These are phyloP conservation scores for Adelphocoris suturalis DNA, from an alignment of 2,888 invertebrate genomes.

Conservation along the genomic window DNA sequence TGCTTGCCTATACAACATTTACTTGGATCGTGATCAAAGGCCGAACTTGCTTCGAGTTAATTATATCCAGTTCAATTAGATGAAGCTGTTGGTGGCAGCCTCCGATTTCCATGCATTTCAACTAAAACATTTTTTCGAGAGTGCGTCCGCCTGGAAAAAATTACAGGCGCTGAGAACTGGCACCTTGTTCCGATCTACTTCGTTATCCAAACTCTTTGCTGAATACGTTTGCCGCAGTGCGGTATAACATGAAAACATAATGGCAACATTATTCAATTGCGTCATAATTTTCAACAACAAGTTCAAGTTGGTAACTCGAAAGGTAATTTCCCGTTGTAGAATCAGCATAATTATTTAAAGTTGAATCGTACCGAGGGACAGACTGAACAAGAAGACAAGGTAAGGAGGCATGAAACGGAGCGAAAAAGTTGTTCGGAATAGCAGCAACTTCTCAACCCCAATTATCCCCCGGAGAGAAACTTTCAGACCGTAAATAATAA, in stretches of 20 bases:
- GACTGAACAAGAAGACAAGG: slow-evolving; percentile 31
- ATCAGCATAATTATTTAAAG: slow-evolving; percentile 37
- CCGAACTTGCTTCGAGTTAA: too few species aligned
- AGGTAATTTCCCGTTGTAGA: slow-evolving; percentile 38
- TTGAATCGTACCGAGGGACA: slow-evolving; percentile 4
- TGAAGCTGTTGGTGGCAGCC: too few species aligned
- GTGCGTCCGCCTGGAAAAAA: too few species aligned
- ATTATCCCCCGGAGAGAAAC: slow-evolving; percentile 1
- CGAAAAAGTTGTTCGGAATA: slow-evolving; percentile 25
- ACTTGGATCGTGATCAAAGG: too few species aligned
- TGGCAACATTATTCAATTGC: neutral
- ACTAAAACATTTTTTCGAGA: too few species aligned
- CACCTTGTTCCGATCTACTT: too few species aligned
- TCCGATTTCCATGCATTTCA: too few species aligned
- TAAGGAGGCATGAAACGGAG: slow-evolving; percentile 15
- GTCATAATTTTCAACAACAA: neutral
- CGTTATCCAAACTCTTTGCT: too few species aligned
- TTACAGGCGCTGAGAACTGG: too few species aligned
- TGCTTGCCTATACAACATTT: too few species aligned
- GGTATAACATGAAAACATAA: neutral
- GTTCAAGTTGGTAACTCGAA: neutral
- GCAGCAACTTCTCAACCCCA: slow-evolving; percentile 45
- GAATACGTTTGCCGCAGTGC: too few species aligned
- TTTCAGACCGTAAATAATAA: slow-evolving; percentile 50
- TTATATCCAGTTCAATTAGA: too few species aligned